Base-by-base conservation (phyloP, 2,113 vertebrate genomes). In the Crotophaga sulcirostris region DNA sequence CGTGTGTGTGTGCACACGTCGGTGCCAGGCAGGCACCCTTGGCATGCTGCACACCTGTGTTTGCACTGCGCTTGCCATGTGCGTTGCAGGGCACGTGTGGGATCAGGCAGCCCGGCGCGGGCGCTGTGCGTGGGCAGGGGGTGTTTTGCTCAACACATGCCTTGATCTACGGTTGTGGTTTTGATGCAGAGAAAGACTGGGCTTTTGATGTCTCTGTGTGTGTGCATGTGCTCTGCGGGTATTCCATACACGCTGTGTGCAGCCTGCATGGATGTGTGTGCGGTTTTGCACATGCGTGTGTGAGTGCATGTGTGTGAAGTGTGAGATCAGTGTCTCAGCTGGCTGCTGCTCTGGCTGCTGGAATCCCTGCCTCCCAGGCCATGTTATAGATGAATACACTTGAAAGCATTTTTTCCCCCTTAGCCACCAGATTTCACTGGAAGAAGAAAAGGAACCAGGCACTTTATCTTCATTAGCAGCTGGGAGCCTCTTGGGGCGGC, bases 381-480 rank as follows among this genome's bases (percentile, higher is more conserved):
- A 3, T 36, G 76, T 87, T 95, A 80, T 70, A 95, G 85, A 96
- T 96, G 90, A 96, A 80, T 90, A 94, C 73, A 96, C 93, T 93
- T 96, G 94, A 97, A 96, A 96, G 96, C 90, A 97, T 94, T 96
- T 97, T 96, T 95, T 77, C 44, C 68, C 76, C 85, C 85, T 94
- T 89, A 97, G 94, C 94, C 88, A 75, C 74, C 36, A 89, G 92
- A 84, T 93, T 94, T 94, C 88, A 17, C 73, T 60, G 36, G n/a
- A 56, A 89, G 92, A 93, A 95, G 79, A 86, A 96, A 96, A 95
- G 88, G 90, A 95, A 81, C 88, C 4, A 8, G 85, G 79, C 90
- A 89, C 92, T 97, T 97, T 84, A 97, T 96, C 96, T 97, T 96
- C 96, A 96, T 95, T 86, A 95, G 88, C 88, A 91, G 94, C 90